These are phyloP conservation scores for Rhopalosiphum padi DNA, from an alignment of 1,140 invertebrate genomes.

Conservation along the genomic window DNA sequence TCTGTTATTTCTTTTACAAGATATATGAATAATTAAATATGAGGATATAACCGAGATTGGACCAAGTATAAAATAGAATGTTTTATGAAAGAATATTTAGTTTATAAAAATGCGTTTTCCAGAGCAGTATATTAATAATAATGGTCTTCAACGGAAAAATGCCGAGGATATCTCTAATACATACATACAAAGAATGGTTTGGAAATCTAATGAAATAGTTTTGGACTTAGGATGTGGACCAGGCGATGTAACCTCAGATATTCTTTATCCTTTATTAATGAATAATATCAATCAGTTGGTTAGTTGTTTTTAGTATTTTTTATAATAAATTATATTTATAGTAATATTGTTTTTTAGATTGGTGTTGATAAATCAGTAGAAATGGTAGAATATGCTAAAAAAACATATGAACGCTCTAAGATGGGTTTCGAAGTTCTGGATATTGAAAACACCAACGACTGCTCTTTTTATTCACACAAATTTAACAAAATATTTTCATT, in stretches of 20 bases:
- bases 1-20: background rate
- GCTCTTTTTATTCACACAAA: background rate
- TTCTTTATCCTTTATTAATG: conserved; percentile 48
- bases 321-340: background rate
- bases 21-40: no score
- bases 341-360: background rate
- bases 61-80: background rate
- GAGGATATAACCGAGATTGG: background rate
- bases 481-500: conserved; percentile 53
- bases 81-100: background rate
- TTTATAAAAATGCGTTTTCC: conserved; percentile 12
- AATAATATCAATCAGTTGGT: conserved; percentile 40
- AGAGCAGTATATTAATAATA: conserved; percentile 24
- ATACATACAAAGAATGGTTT: conserved; percentile 47
- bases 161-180: background rate
- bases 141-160: conserved; percentile 54
- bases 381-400: conserved; percentile 42
- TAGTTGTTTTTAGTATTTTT: background rate
- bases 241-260: conserved; percentile 51
- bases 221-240: conserved; percentile 58
- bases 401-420: background rate
- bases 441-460: conserved; percentile 35
- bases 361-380: conserved; percentile 47
- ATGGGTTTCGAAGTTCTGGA: conserved; percentile 20
- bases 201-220: conserved; percentile 49